Base-by-base conservation (phyloP, 2,113 vertebrate species). In the Setophaga petechia region DNA sequence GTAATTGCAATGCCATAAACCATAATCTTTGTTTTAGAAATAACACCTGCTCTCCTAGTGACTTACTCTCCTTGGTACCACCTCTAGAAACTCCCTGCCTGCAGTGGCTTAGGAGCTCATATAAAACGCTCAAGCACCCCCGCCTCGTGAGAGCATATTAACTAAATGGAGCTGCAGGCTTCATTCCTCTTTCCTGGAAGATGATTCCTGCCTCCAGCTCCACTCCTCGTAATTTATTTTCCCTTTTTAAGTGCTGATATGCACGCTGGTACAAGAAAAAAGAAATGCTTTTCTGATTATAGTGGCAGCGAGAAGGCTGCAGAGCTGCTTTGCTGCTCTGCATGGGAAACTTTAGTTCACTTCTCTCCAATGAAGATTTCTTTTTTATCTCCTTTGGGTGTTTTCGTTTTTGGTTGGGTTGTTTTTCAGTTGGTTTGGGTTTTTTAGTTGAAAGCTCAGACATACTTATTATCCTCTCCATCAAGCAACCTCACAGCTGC, bases 1-100 rank as follows among this genome's bases (percentile, higher is more conserved):
- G 73, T 87, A 92, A 96, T 93, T 92, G 88, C 86, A 92, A 93
- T 8, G 28, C 73, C 88, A 81, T 87, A 94, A 96, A 87, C 80
- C 68, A 81, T 90, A 95, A 95, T 94, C 84, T 96, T 95, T 95
- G 93, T 94, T 92, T 95, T 91, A 97, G 93, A 94, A 94, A 94
- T 63, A 90, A 85, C 91, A 96, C 95, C 95, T 96, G 92, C 91
- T 96, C 94, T 91, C 85, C 79, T 6, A 96, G 85, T 5, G 76
- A 81, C 92, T 93, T 72, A 19, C 52, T 81, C 69, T n/a, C 87
- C 1, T 12, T 41, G 57, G 61, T 71, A n/a, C 66, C 87, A 93
- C 91, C 92, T 92, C 93, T 43, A 55, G 82, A 71, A 95, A 41
- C 61, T 72, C 83, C 92, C 93, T 43, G 65, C 85, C 71, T 80